A percentile compares a stretch with the other conserved stretches of the same genome.
These are phyloP conservation scores for Sitta europaea DNA, from an alignment of 2,113 vertebrate species.

Conservation along the genomic window DNA sequence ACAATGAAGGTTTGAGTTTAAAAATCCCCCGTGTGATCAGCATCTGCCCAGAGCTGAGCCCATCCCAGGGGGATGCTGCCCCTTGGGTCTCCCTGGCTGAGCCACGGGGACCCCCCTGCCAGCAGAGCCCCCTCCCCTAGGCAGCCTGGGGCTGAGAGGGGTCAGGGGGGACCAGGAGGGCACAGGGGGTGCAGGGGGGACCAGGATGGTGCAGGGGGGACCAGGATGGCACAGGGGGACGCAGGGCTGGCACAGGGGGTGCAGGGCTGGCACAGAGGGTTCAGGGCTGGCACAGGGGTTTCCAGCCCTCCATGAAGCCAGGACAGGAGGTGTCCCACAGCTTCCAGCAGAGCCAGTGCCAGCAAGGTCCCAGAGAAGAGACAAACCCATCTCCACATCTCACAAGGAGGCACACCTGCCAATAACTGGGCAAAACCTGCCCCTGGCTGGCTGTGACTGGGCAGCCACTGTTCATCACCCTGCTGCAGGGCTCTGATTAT, in stretches of 20 bases:
- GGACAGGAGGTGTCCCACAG: background rate
- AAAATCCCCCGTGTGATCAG: background rate
- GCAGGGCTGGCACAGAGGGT: background rate
- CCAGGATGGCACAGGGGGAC: no score
- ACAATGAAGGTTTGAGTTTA: background rate
- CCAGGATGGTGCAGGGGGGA: no score
- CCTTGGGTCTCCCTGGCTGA: background rate
- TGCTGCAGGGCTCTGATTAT: background rate
- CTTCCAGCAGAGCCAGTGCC: background rate
- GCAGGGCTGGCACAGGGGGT: no score
- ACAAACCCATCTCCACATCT: background rate
- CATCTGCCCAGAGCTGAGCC: background rate
- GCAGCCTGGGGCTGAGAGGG: rapidly evolving
- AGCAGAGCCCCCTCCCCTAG: rapidly evolving
- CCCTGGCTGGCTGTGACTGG: background rate
- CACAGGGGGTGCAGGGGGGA: no score
- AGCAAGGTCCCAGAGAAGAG: background rate
- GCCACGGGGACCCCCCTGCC: background rate
- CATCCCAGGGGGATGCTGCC: background rate
- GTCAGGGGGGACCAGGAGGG: no score
- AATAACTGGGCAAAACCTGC: background rate
- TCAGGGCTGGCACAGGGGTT: background rate
- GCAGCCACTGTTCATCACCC: background rate
- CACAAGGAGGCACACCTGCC: background rate
- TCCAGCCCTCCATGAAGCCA: background rate